Conservation (phyloP, 2,797 vertebrate species). For the Spinibarbus caldwelli region DNA sequence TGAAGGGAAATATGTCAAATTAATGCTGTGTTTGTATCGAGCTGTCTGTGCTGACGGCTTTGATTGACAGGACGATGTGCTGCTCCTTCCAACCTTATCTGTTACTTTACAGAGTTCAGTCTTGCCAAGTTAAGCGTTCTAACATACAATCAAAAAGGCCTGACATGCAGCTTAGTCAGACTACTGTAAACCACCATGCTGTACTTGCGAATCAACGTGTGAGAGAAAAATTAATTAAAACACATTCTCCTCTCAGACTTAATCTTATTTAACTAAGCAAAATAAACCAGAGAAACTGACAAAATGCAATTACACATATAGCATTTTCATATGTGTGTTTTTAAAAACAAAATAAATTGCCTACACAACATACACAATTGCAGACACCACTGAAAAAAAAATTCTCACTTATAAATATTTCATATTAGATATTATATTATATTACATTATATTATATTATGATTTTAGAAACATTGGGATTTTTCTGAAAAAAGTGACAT, state of each 20-base stretch:
- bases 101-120: slow-evolving; percentile 26
- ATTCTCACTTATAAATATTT: not conserved
- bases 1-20: slow-evolving; percentile 33
- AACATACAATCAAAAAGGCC: slow-evolving; percentile 23
- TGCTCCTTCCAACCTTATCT: slow-evolving; percentile 32
- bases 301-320: not conserved
- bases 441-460: not conserved
- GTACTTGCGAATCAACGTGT: not conserved
- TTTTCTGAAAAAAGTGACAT: not conserved
- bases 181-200: slow-evolving; percentile 22
- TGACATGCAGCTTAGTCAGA: slow-evolving; percentile 34
- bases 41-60: slow-evolving; percentile 9
- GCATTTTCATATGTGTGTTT: not conserved
- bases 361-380: not conserved
- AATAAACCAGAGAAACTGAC: not conserved
- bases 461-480: not conserved
- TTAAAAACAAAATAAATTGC: not conserved
- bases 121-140: slow-evolving; percentile 33
- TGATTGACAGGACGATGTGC: slow-evolving; percentile 26
- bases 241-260: not conserved
- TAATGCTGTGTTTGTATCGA: slow-evolving; percentile 30
- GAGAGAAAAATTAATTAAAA: not conserved
- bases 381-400: not conserved
- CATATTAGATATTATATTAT: not conserved
- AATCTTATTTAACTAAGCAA: not conserved